phyloP scores from a whole-genome alignment of 2,797 vertebrate species.

The Eospalax fontanierii region DNA sequence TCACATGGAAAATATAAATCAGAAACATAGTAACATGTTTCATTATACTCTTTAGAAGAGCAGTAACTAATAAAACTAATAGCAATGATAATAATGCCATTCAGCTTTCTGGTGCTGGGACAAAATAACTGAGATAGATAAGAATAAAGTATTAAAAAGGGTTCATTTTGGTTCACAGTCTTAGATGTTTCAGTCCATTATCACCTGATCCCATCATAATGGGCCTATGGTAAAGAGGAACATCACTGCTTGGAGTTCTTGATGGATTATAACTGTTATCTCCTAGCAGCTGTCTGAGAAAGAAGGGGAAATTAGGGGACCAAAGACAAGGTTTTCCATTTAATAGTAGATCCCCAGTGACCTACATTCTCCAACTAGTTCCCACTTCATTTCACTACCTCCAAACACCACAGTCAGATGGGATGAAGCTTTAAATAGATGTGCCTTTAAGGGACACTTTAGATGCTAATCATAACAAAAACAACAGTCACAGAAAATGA shows the following conservation, averaged over 20 bases:
- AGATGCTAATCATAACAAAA: not conserved
- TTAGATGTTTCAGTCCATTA: too few species aligned
- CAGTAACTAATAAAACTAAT: not conserved
- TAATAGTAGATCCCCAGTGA: not conserved
- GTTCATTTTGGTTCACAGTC: not conserved
- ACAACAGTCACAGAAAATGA: not conserved
- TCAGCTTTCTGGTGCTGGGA: too few species aligned
- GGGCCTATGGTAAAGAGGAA: too few species aligned
- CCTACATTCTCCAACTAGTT: not conserved
- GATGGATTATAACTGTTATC: too few species aligned
- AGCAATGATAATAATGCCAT: not conserved
- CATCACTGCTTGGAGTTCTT: too few species aligned
- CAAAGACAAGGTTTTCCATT: not conserved
- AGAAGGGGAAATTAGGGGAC: not conserved
- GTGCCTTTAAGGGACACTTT: too few species aligned
- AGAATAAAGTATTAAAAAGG: too few species aligned
- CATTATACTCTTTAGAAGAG: not conserved
- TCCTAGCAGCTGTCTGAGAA: not conserved
- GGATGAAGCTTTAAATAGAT: not conserved
- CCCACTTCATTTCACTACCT: not conserved
- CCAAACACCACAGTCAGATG: not conserved
- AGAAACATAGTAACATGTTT: not conserved
- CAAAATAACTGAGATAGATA: too few species aligned
- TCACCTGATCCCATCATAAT: too few species aligned
- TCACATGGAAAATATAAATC: not conserved